Conservation (phyloP, 1,140 invertebrate species). For the Drosophila subpulchrella region DNA sequence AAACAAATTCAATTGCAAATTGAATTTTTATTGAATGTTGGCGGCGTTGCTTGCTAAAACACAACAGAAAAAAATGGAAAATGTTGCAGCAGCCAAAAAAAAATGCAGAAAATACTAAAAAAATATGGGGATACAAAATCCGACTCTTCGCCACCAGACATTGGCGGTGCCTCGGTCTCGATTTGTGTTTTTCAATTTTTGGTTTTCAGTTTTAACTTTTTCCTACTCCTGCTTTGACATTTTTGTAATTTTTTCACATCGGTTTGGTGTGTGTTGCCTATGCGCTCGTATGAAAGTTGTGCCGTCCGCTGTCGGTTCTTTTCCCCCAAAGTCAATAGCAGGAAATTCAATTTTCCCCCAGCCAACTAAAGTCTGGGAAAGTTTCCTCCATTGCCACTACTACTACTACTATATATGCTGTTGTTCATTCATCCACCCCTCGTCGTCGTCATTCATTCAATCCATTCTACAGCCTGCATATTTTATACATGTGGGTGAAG, state of each 20-base stretch:
- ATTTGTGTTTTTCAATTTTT: slow-evolving; percentile 47
- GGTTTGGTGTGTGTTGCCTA: slow-evolving; percentile 25
- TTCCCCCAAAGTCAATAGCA: slow-evolving; percentile 58
- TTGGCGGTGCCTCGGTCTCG: slow-evolving; percentile 31
- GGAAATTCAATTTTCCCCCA: slow-evolving; percentile 69
- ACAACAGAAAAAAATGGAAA: slow-evolving; percentile 18
- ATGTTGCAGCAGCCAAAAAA: slow-evolving; percentile 12
- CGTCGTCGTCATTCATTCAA: background rate
- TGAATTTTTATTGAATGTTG: slow-evolving; percentile 82
- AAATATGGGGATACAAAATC: background rate
- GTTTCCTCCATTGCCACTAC: slow-evolving; percentile 18
- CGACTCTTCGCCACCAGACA: slow-evolving; percentile 17
- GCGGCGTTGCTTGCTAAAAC: slow-evolving; percentile 45
- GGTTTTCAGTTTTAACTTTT: slow-evolving; percentile 33
- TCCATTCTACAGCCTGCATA: slow-evolving; percentile 44
- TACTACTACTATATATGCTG: slow-evolving; percentile 2
- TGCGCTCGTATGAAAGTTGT: slow-evolving; percentile 48
- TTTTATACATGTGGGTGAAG: slow-evolving; percentile 51
- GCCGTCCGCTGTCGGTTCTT: slow-evolving; percentile 29
- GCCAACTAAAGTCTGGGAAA: slow-evolving; percentile 62
- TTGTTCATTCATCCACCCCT: slow-evolving; percentile 16
- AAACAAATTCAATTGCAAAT: slow-evolving; percentile 80
- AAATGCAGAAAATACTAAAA: slow-evolving; percentile 19
- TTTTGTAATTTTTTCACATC: slow-evolving; percentile 39
- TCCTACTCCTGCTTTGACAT: slow-evolving; percentile 50